phyloP scores from a whole-genome alignment of 2,888 invertebrate species.

The Mycalesis mineus region DNA sequence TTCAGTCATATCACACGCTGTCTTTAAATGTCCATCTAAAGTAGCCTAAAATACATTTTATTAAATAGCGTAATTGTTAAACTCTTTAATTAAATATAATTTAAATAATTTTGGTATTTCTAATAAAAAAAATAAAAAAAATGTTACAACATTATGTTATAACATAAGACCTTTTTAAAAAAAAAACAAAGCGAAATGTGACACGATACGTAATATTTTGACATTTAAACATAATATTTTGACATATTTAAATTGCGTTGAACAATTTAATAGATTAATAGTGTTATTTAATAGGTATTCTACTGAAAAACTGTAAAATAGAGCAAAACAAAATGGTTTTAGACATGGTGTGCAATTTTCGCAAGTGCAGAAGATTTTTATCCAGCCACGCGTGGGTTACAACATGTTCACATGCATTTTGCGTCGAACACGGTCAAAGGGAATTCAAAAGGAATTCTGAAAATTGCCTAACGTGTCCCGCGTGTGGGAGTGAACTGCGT shows the following conservation, averaged over 20 bases:
- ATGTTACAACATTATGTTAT: too few species aligned
- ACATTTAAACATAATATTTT: background rate
- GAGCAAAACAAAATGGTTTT: conserved; percentile 44
- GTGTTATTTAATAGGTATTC: background rate
- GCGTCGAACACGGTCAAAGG: conserved; percentile 72
- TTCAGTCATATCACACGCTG: conserved; percentile 90
- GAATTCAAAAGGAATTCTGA: conserved; percentile 68
- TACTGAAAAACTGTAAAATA: background rate
- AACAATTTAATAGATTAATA: background rate
- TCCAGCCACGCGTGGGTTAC: conserved; percentile 73
- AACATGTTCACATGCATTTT: conserved; percentile 77
- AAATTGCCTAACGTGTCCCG: conserved; percentile 68
- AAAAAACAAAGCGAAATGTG: background rate
- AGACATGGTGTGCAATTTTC: conserved; percentile 74
- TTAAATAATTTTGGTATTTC: too few species aligned
- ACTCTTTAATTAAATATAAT: too few species aligned
- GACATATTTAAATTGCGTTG: background rate
- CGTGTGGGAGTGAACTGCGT: conserved; percentile 68
- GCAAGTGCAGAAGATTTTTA: conserved; percentile 70
- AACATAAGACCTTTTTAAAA: background rate
- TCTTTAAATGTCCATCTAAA: conserved; percentile 88
- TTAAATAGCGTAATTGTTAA: too few species aligned
- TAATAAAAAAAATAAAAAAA: too few species aligned
- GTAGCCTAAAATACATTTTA: conserved; percentile 72
- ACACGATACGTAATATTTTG: background rate